These are phyloP conservation scores for Aplysina aerophoba DNA, from an alignment of 37 sponge, comb jelly and placozoan species.

Conservation along the genomic window DNA sequence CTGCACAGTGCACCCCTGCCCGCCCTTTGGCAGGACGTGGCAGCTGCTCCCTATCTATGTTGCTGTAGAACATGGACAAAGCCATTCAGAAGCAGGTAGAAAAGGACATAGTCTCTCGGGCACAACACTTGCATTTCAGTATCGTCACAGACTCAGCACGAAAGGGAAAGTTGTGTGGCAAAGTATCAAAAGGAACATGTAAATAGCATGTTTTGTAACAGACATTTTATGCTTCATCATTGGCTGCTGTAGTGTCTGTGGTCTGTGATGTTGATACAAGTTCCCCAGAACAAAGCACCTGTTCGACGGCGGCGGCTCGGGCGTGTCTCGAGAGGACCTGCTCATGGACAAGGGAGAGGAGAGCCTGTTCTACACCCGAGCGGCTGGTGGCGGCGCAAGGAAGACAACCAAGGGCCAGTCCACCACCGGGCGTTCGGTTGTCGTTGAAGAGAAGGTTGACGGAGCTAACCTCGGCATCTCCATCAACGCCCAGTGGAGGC, in stretches of 20 bases:
- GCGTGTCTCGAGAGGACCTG: conserved; percentile 89
- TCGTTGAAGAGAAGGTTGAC: conserved; percentile 90
- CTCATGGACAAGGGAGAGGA: conserved; percentile 84
- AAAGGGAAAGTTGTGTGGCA: too few relatives aligned
- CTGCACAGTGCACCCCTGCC: too few relatives aligned
- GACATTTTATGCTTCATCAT: too few relatives aligned
- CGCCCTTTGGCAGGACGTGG: too few relatives aligned
- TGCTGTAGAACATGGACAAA: too few relatives aligned
- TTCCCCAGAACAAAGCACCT: conserved; percentile 88
- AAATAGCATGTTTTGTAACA: too few relatives aligned
- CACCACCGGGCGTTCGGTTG: conserved; percentile 33
- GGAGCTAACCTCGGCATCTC: conserved; percentile 94
- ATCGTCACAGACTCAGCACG: too few relatives aligned
- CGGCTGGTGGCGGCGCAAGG: background rate
- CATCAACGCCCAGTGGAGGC: conserved; percentile 32
- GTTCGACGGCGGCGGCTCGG: conserved; percentile 85
- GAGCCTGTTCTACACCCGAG: conserved; percentile 60
- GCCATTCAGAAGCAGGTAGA: too few relatives aligned
- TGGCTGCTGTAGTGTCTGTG: background rate
- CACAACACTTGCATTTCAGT: too few relatives aligned
- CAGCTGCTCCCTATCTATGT: too few relatives aligned
- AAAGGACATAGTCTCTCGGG: too few relatives aligned
- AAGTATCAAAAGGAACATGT: too few relatives aligned
- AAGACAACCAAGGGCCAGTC: background rate
- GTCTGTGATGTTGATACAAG: conserved; percentile 66